These are phyloP conservation scores for Melanargia galathea DNA, from an alignment of 2,888 invertebrate species.

Conservation along the genomic window DNA sequence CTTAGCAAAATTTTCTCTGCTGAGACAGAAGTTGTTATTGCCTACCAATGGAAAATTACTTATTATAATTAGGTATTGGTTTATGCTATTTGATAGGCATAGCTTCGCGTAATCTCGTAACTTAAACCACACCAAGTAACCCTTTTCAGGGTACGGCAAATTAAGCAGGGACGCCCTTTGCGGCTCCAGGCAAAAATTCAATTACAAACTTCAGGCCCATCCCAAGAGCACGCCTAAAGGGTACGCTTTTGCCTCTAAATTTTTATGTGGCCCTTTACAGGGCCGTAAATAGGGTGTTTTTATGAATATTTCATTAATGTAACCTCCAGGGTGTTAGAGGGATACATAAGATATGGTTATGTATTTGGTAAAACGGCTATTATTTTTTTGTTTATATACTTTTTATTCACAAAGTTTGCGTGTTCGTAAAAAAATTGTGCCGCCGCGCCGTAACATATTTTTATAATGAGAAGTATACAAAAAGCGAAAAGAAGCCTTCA, in stretches of 20 bases:
- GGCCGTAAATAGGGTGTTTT: slow-evolving; percentile 77
- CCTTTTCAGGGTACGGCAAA: slow-evolving; percentile 75
- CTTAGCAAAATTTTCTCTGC: too few species aligned
- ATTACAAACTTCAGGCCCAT: slow-evolving; percentile 79
- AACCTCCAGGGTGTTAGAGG: slow-evolving; percentile 55
- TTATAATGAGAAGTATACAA: too few species aligned
- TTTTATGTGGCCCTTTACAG: slow-evolving; percentile 80
- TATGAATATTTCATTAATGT: slow-evolving; percentile 78
- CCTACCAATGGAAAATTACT: too few species aligned
- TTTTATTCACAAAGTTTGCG: too few species aligned
- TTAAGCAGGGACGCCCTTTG: slow-evolving; percentile 79
- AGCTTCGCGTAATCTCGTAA: slow-evolving; percentile 34
- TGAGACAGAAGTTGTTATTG: too few species aligned
- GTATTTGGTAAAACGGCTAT: slow-evolving; percentile 15
- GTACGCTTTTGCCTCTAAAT: slow-evolving; percentile 74
- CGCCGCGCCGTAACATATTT: too few species aligned
- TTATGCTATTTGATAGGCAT: background rate
- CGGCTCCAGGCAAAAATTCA: slow-evolving; percentile 81
- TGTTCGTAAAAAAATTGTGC: background rate
- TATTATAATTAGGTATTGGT: too few species aligned
- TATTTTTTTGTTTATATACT: background rate
- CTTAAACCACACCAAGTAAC: slow-evolving; percentile 54
- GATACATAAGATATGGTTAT: slow-evolving; percentile 22
- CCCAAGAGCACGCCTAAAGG: slow-evolving; percentile 78
- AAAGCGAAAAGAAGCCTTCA: too few species aligned